phyloP scores from a whole-genome alignment of 2,113 vertebrate species.

The Chiloscyllium plagiosum region DNA sequence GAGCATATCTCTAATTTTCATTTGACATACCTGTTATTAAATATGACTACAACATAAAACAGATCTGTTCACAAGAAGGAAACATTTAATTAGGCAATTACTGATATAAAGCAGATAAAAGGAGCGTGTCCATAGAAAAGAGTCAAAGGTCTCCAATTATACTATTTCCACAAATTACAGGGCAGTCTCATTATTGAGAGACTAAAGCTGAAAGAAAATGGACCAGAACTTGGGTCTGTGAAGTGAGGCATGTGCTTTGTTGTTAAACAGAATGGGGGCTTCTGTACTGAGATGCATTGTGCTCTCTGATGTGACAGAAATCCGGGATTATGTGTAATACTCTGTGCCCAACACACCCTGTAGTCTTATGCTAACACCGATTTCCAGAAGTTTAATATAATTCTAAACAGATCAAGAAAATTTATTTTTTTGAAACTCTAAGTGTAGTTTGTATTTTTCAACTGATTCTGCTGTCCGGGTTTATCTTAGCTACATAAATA shows the following conservation, averaged over 20 bases:
- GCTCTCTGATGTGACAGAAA: constrained; percentile 15
- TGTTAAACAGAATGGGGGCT: constrained; percentile 33
- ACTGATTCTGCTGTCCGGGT: too few relatives aligned
- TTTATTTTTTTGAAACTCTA: not conserved
- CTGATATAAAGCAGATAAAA: constrained; percentile 31
- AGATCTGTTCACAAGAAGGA: constrained; percentile 35
- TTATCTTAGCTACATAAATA: not conserved
- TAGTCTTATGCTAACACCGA: not conserved
- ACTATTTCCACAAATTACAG: constrained; percentile 35
- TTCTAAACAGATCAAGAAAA: not conserved
- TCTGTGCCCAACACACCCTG: not conserved
- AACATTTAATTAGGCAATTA: constrained; percentile 36
- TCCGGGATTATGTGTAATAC: constrained; percentile 21
- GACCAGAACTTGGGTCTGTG: constrained; percentile 35
- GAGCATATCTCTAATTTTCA: constrained; percentile 27
- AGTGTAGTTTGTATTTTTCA: too few relatives aligned
- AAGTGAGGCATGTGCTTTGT: constrained; percentile 34
- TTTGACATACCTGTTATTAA: constrained; percentile 32
- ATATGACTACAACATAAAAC: constrained; percentile 33
- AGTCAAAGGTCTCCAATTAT: constrained; percentile 35
- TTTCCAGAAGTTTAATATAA: not conserved
- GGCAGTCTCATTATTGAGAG: constrained; percentile 32
- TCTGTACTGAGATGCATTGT: constrained; percentile 30
- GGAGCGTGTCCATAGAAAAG: constrained; percentile 13
- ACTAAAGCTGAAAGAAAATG: constrained; percentile 29